Percentiles rank a stretch among this genome's conserved stretches.
Evolutionary conservation across 2,797 vertebrate species (phyloP).

Genomic region (Sebastes oblongus): DNA sequence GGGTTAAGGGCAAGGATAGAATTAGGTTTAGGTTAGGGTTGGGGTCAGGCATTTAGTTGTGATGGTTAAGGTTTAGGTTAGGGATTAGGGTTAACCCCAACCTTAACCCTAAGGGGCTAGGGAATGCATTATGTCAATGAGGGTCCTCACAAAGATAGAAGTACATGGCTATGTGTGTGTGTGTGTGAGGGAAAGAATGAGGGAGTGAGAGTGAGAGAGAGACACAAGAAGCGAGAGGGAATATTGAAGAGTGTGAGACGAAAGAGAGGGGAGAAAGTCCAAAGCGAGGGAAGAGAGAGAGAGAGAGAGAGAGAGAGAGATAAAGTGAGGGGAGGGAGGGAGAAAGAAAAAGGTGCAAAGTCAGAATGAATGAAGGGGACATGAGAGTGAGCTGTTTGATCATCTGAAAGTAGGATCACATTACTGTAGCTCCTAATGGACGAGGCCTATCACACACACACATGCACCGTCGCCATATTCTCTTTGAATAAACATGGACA

Average conservation of each 20-base stretch:
- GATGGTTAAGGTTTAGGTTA: no score
- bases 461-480: background rate
- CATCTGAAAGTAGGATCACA: constrained; percentile 25
- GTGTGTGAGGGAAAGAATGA: no score
- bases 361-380: constrained; percentile 1
- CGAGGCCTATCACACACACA: background rate
- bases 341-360: background rate
- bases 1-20: no score
- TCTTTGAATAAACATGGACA: constrained; percentile 33
- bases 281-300: background rate
- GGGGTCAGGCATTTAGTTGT: no score
- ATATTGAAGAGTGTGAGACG: background rate
- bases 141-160: no score
- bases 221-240: background rate
- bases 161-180: no score
- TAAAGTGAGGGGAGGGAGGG: no score
- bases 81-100: no score
- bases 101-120: no score
- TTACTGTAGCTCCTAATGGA: constrained; percentile 42
- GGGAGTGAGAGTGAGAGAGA: background rate
- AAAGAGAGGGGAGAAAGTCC: background rate
- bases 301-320: background rate
- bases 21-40: no score
- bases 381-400: constrained; percentile 22
- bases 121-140: no score